Percentiles rank a stretch among this genome's conserved stretches.
Conservation (phyloP, 2,113 vertebrate genomes). For the Myrmophylax atrothorax region DNA sequence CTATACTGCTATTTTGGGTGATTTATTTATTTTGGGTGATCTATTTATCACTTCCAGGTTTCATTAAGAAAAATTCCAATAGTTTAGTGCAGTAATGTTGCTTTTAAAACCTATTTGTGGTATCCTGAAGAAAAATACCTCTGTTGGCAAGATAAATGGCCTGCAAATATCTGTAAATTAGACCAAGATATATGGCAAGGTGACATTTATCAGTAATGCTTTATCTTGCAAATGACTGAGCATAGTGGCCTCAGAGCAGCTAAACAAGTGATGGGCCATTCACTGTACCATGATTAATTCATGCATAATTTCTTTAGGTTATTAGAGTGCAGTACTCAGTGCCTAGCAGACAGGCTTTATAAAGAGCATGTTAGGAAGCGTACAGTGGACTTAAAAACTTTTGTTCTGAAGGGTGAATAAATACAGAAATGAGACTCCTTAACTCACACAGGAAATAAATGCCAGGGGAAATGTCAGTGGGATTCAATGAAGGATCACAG, state of each 20-base stretch:
- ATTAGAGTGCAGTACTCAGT: not conserved
- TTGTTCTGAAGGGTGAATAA: not conserved
- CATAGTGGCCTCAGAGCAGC: not conserved
- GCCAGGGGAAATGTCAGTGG: not conserved
- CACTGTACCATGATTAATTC: not conserved
- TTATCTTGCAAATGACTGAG: not conserved
- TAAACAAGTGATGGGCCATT: not conserved
- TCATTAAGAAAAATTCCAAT: not conserved
- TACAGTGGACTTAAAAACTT: not conserved
- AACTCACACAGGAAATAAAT: not conserved
- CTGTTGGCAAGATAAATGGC: not conserved
- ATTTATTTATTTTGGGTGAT: not conserved
- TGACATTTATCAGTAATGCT: not conserved
- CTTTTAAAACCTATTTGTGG: not conserved
- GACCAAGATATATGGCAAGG: not conserved
- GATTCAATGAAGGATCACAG: not conserved
- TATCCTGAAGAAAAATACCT: not conserved
- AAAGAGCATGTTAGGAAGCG: not conserved
- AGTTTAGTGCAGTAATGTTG: not conserved
- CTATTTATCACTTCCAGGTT: not conserved
- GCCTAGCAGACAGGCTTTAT: not conserved
- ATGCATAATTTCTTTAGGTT: not conserved
- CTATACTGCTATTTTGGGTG: not conserved
- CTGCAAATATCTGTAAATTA: not conserved
- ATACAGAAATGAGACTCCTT: not conserved